Evolutionary conservation across 2,888 invertebrate species (phyloP).

Genomic region (Bimastos eiseni): DNA sequence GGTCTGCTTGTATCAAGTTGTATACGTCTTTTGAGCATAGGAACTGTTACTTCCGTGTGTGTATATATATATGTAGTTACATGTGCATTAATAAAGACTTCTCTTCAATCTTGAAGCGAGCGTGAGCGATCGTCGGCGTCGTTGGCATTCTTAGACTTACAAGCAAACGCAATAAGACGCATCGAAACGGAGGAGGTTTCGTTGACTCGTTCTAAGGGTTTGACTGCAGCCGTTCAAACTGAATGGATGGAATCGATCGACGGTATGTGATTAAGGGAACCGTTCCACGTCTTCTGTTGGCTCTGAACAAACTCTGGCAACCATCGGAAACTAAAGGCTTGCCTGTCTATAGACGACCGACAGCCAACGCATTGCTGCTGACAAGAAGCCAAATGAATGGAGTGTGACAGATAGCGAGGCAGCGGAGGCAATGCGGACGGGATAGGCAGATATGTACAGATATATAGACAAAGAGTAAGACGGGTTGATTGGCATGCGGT

Average conservation of each 20-base stretch:
- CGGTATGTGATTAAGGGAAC: background rate
- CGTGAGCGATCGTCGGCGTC: background rate
- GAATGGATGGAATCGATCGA: background rate
- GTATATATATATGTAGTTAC: background rate
- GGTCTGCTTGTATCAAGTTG: no score
- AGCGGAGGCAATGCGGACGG: background rate
- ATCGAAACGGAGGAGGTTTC: background rate
- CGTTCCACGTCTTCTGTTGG: conserved; percentile 2
- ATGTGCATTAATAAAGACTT: background rate
- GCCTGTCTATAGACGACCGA: background rate
- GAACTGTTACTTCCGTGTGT: background rate
- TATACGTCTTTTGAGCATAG: background rate
- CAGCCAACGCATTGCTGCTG: background rate
- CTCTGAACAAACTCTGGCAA: background rate
- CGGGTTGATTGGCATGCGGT: background rate
- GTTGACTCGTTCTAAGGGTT: background rate
- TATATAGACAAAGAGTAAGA: background rate
- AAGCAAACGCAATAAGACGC: background rate
- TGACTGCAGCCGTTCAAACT: background rate
- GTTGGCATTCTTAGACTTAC: background rate
- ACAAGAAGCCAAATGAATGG: background rate
- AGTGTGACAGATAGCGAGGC: background rate
- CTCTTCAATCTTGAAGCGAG: background rate
- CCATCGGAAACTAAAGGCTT: background rate
- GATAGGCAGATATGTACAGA: background rate